phyloP scores from a whole-genome alignment of 2,888 invertebrate species.

The Orthonevra nobilis region DNA sequence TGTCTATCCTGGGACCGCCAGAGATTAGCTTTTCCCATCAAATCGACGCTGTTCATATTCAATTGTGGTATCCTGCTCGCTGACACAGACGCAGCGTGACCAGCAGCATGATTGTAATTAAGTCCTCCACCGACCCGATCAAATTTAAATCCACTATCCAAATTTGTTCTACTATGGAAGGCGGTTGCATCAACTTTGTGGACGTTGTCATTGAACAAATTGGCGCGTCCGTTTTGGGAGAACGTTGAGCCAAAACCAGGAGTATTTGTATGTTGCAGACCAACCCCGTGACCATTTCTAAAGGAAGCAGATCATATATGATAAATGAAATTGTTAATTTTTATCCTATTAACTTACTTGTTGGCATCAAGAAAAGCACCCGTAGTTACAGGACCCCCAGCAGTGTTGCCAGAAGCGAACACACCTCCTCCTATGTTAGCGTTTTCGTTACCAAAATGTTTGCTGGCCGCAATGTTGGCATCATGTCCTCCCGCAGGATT shows the following conservation, averaged over 20 bases:
- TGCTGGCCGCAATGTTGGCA: constrained; percentile 61
- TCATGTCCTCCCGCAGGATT: constrained; percentile 73
- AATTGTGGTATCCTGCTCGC: constrained; percentile 73
- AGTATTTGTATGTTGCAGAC: constrained; percentile 73
- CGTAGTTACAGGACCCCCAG: constrained; percentile 73
- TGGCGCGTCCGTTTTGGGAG: constrained; percentile 71
- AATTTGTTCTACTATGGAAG: constrained; percentile 72
- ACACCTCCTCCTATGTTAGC: constrained; percentile 73
- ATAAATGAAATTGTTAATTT: not conserved
- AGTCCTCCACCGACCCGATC: constrained; percentile 74
- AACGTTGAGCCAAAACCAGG: constrained; percentile 71
- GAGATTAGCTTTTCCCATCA: constrained; percentile 73
- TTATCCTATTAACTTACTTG: constrained; percentile 71
- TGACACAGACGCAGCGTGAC: constrained; percentile 74
- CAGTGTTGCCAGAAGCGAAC: constrained; percentile 73
- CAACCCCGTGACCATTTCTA: constrained; percentile 75
- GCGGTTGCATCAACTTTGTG: constrained; percentile 73
- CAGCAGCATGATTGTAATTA: constrained; percentile 71
- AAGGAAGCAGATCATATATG: too few species aligned
- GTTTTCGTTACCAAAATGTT: constrained; percentile 71
- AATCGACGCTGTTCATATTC: constrained; percentile 73
- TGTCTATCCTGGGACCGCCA: constrained; percentile 50
- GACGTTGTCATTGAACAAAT: constrained; percentile 72
- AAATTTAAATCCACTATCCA: constrained; percentile 72
- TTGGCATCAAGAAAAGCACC: constrained; percentile 74